Base-by-base conservation (phyloP, 1,140 invertebrate species). In the Drosophila mojavensis region DNA sequence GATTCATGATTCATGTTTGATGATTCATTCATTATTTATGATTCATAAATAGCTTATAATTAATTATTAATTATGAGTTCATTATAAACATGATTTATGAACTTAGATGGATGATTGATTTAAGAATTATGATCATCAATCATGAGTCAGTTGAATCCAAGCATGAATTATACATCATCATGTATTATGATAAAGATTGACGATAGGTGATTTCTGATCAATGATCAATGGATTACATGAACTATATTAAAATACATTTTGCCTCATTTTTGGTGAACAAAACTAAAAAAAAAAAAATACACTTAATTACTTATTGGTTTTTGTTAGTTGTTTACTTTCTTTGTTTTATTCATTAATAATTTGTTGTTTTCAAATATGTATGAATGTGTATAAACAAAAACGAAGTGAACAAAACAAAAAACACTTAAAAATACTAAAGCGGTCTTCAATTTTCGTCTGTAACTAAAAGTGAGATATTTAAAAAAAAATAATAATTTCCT, bases 231-330 rank as follows among this genome's bases (percentile, higher is more conserved):
- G 11, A 11, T 39, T 39, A 39, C 36, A 11, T 55, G 45, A 50
- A 61, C 36, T 60, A 20, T 45, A 65, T 65, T 55, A 17, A 61
- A 47, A 51, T 66, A 60, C 10, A 43, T 53, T 72, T 75, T 70
- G 78, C 82, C 81, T 85, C 78, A 86, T 81, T 88, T 86, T 86
- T 74, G 82, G 75, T 72, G 75, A 79, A 83, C 62, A 67, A 50
- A 28, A 39, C 26, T 17, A 65, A 53, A 78, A 75, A 78, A 62
- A 73, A 26, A 56, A 54, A 75, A 71, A 65, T 76, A 88, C 72
- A 79, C 79, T 86, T 88, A 68, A 68, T 64, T 59, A 70, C 48
- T 54, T 2, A 59, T 70, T 74, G 50, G 61, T 74, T 83, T 79
- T 20, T 71, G 79, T 88, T 81, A 47, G 60, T 78, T 81, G 67